Conservation (phyloP, 2,888 invertebrate species). For the Penaeus monodon region DNA sequence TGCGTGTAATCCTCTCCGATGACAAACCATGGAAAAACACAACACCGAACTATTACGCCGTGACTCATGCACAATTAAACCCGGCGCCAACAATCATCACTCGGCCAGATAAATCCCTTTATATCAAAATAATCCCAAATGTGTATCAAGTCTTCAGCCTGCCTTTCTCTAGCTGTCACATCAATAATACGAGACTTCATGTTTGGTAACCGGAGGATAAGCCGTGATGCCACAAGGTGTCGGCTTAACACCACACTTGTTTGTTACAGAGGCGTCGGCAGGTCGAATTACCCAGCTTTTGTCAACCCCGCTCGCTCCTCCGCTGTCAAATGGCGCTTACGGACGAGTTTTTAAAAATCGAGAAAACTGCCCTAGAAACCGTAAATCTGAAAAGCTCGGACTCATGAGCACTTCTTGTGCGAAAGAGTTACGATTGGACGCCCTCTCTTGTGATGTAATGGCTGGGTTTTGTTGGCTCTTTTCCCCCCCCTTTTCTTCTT, state of each 20-base stretch:
- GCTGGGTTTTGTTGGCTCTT: not conserved
- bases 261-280: constrained; percentile 7
- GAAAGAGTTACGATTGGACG: too few species aligned
- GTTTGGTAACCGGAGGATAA: constrained; percentile 28
- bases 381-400: too few species aligned
- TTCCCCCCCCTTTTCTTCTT: not conserved
- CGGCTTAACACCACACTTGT: constrained; percentile 36
- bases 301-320: constrained; percentile 1
- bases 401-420: too few species aligned
- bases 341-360: too few species aligned
- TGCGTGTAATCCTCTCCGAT: too few species aligned
- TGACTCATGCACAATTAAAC: constrained; percentile 23
- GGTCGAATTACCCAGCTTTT: constrained; percentile 4
- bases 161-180: constrained; percentile 40
- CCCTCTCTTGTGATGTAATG: too few species aligned
- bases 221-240: constrained; percentile 39
- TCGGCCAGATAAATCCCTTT: constrained; percentile 30
- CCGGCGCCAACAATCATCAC: constrained; percentile 13
- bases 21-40: not conserved
- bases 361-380: too few species aligned
- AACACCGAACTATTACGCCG: too few species aligned
- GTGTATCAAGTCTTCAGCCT: constrained; percentile 27
- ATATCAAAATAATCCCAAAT: constrained; percentile 15
- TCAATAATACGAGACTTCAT: constrained; percentile 28
- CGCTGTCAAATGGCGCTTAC: not conserved